Percentiles rank a stretch among this genome's conserved stretches.
These are phyloP conservation scores for Pyxicephalus adspersus DNA, from an alignment of 2,113 vertebrate species.

Conservation along the genomic window DNA sequence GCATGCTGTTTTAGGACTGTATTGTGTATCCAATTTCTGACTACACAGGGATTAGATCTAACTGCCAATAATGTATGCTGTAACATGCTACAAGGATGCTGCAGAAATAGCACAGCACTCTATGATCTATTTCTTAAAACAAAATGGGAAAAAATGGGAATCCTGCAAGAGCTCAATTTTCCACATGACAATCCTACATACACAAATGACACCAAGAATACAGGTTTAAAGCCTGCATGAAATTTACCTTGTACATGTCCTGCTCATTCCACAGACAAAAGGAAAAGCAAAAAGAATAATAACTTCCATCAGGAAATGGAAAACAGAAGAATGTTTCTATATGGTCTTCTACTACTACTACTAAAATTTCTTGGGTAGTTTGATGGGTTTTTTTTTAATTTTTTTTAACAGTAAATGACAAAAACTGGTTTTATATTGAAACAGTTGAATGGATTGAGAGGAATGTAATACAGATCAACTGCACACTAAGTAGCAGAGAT, in stretches of 20 bases:
- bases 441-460: not conserved
- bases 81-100: not conserved
- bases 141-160: not conserved
- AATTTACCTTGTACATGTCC: slow-evolving; percentile 96
- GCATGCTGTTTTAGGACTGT: not conserved
- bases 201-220: slow-evolving; percentile 17
- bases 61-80: not conserved
- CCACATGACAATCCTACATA: slow-evolving; percentile 41
- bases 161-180: not conserved
- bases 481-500: no score
- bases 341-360: slow-evolving; percentile 9
- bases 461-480: no score
- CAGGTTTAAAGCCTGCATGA: not conserved
- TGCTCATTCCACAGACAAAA: slow-evolving; percentile 87
- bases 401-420: not conserved
- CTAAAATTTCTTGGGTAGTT: not conserved
- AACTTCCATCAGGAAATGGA: slow-evolving; percentile 79
- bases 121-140: not conserved
- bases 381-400: not conserved
- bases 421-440: not conserved
- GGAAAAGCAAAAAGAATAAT: slow-evolving; percentile 90
- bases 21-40: not conserved
- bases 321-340: slow-evolving; percentile 56
- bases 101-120: not conserved
- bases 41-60: not conserved